Evolutionary conservation across 2,797 vertebrate species (phyloP), one percentile per base, ranked within the genome.

Genomic region (Betta splendens): DNA sequence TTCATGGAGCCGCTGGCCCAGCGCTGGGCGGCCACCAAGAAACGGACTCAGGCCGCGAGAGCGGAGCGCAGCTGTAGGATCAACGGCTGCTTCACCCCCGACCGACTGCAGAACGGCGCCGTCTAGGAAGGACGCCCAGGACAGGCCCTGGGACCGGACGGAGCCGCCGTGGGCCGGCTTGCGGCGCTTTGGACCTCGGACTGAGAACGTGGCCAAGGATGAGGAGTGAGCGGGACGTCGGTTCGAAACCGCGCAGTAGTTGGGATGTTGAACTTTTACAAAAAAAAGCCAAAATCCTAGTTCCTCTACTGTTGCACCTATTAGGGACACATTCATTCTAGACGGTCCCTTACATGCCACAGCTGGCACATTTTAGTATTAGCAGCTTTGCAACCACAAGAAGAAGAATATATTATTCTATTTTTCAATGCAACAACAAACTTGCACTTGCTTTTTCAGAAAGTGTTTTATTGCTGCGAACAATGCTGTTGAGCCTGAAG

Each of bases 1-100:
- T 94, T 96, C 90, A 74, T 98, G 29, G 92, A 97, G 85, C 96
- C 96, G 1, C 53, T 91, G 37, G 94, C 92, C 44, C 92, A 91
- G 72, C 92, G 77, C 71, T 92, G 94, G 94, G 92, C 87, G 71
- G 75, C 85, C 49, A 75, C 75, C 69, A 91, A 69, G 75, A 84
- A 83, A 59, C 60, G 65, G 23, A 53, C 54, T 42, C 79, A 64
- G 31, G 67, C 67, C 55, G 71, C 64, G 37, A 83, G 51, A 32
- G 67, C 81, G 11, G 89, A 89, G 60, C 76, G 84, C 60, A 78
- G 74, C 70, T 77, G 89, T 59, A 90, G 79, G 83, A 87, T 75
- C 64, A 92, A 91, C 7, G 86, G 89, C 70, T 89, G 89, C 73
- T 91, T 91, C 72, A 69, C 80, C 70, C 55, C 74, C 1, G 84